Evolutionary conservation across 2,888 invertebrate genomes (phyloP), one percentile per base, ranked within the genome.

Genomic region (Homarus gammarus): DNA sequence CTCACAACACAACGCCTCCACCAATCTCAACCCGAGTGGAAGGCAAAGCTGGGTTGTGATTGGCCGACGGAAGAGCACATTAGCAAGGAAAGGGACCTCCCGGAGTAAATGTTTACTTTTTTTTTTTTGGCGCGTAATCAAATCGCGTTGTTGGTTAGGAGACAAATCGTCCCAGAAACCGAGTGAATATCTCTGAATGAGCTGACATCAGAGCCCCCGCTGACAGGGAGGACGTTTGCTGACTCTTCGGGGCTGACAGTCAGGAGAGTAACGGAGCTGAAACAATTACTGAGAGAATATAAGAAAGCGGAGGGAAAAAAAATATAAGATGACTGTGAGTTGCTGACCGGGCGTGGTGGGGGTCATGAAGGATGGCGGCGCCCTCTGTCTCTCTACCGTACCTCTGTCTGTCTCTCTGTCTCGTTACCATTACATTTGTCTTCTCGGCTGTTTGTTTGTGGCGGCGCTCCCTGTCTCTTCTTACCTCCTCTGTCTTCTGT

Each of bases 151-250:
- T 61, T 85, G 77, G 77, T 77, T 64, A 77, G 77, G 77, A 85
- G 64, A 85, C 85, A 85, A 85, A 85, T 85, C 77, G 85, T 85
- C 64, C 64, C 44, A 51, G 77, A 77, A 64, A 77, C 77, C 64
- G 64, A 31, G 38, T 31, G 85, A 85, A 85, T 85, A 77, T 85
- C 75, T 44, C 22, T 64, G 64, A 64, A 77, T 77, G 85, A 77
- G 77, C 85, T 85, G 85, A 85, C 85, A 77, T 85, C 77, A 75
- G 85, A 33, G n/a, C 77, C 40, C 85, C 85, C 77, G 85, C 85
- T 85, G 85, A 77, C 68, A 77, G 68, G 64, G 40, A 22, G 56
- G 84, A 75, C 84, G 38, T 77, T 64, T 84, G 85, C 77, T 83
- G 83, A 83, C 83, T 44, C 70, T 40, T 40, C 33, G 70, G 68